These are phyloP conservation scores for Liolophura sinensis DNA, from an alignment of 1,140 invertebrate genomes.

Conservation along the genomic window DNA sequence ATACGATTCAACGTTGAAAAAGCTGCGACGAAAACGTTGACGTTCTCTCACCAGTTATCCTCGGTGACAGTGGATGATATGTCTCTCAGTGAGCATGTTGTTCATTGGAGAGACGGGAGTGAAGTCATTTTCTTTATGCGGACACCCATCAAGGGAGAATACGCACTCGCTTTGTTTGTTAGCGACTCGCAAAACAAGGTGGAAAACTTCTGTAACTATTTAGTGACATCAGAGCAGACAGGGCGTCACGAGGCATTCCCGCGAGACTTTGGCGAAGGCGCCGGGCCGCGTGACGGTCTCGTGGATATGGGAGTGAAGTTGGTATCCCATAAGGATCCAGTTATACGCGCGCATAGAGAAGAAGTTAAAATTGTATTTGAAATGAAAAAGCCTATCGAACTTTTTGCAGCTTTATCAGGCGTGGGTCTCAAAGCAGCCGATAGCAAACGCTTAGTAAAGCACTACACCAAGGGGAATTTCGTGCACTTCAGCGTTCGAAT, in stretches of 20 bases:
- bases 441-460: conserved; percentile 25
- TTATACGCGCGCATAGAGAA: conserved; percentile 27
- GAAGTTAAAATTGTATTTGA: conserved; percentile 30
- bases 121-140: conserved; percentile 42
- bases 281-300: conserved; percentile 27
- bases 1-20: too few species aligned
- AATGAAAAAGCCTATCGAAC: conserved; percentile 25
- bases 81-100: conserved; percentile 24
- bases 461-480: conserved; percentile 20
- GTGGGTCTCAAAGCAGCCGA: conserved; percentile 29
- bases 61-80: too few species aligned
- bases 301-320: conserved; percentile 23
- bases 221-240: conserved; percentile 35
- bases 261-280: conserved; percentile 29
- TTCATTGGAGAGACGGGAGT: conserved; percentile 39
- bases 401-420: conserved; percentile 33
- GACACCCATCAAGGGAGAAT: conserved; percentile 39
- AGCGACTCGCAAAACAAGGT: conserved; percentile 8
- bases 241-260: conserved; percentile 28
- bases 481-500: conserved; percentile 32
- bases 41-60: too few species aligned
- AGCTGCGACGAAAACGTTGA: too few species aligned
- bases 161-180: conserved; percentile 32
- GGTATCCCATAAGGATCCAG: conserved; percentile 24
- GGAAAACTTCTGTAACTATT: conserved; percentile 40